phyloP scores from a whole-genome alignment of 2,888 invertebrate species.

The Microctonus hyperodae region DNA sequence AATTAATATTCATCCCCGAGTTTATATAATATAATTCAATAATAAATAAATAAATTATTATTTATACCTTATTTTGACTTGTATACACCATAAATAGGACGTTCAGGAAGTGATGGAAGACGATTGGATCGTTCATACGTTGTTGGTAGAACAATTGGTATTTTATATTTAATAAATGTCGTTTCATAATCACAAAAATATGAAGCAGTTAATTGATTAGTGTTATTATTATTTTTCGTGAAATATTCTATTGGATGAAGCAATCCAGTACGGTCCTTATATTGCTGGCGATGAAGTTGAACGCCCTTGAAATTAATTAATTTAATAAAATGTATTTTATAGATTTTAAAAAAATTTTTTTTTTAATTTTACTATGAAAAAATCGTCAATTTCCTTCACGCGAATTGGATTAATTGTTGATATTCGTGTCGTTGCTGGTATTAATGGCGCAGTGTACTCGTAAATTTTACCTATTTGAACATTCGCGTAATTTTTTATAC shows the following conservation, averaged over 20 bases:
- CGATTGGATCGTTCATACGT: slow-evolving; percentile 65
- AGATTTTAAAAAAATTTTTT: too few relatives aligned
- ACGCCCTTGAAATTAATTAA: slow-evolving; percentile 62
- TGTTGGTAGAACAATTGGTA: slow-evolving; percentile 67
- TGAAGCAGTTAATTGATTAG: slow-evolving; percentile 63
- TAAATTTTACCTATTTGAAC: neutral
- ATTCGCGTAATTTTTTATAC: neutral
- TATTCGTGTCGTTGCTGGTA: slow-evolving; percentile 39
- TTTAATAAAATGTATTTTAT: neutral
- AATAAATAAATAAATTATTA: neutral
- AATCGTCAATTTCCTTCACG: slow-evolving; percentile 62
- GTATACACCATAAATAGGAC: slow-evolving; percentile 67
- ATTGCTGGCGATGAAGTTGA: slow-evolving; percentile 70
- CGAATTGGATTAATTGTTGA: slow-evolving; percentile 59
- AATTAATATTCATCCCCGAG: too few relatives aligned
- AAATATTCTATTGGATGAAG: slow-evolving; percentile 70
- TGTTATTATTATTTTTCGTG: slow-evolving; percentile 64
- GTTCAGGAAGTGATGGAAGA: slow-evolving; percentile 66
- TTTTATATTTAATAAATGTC: slow-evolving; percentile 69
- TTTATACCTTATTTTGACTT: slow-evolving; percentile 42
- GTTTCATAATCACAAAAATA: slow-evolving; percentile 65
- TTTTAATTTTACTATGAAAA: slow-evolving; percentile 59
- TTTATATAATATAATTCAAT: too few relatives aligned
- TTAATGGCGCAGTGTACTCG: neutral
- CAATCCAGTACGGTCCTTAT: slow-evolving; percentile 68